phyloP scores from a whole-genome alignment of 1,140 invertebrate genomes.

The Tetragonula clypearis region DNA sequence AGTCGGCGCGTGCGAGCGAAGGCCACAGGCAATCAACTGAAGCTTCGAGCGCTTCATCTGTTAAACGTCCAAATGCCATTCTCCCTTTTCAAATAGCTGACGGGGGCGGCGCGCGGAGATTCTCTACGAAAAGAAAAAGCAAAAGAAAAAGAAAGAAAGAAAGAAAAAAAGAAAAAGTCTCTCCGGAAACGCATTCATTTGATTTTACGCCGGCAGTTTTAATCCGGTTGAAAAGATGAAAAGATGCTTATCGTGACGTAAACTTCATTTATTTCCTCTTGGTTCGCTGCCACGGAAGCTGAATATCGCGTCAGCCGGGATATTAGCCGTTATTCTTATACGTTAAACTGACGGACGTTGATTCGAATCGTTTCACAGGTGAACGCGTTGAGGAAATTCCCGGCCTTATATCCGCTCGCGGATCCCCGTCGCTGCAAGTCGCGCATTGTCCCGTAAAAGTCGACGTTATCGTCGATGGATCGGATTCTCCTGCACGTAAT shows the following conservation, averaged over 20 bases:
- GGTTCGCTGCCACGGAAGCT: background rate
- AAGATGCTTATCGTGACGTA: background rate
- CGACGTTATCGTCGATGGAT: background rate
- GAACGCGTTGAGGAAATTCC: background rate
- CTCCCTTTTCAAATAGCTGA: background rate
- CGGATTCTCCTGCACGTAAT: background rate
- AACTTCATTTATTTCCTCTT: background rate
- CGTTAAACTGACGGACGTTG: background rate
- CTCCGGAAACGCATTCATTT: conserved; percentile 9
- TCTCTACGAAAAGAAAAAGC: no score
- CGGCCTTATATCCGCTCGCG: background rate
- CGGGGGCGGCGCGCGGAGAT: background rate
- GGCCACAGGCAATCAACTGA: conserved; percentile 1
- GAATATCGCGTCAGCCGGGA: background rate
- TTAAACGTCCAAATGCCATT: conserved; percentile 24
- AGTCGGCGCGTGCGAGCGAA: background rate
- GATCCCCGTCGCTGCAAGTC: background rate
- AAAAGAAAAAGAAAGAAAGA: no score
- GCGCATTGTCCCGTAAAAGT: background rate
- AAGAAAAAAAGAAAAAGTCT: background rate
- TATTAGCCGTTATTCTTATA: background rate
- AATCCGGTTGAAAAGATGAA: background rate
- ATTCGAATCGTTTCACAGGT: background rate
- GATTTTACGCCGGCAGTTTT: conserved; percentile 3
- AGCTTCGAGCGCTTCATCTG: conserved; percentile 18